These are phyloP conservation scores for Eutolmus rufibarbis DNA, from an alignment of 2,888 invertebrate species.

Conservation along the genomic window DNA sequence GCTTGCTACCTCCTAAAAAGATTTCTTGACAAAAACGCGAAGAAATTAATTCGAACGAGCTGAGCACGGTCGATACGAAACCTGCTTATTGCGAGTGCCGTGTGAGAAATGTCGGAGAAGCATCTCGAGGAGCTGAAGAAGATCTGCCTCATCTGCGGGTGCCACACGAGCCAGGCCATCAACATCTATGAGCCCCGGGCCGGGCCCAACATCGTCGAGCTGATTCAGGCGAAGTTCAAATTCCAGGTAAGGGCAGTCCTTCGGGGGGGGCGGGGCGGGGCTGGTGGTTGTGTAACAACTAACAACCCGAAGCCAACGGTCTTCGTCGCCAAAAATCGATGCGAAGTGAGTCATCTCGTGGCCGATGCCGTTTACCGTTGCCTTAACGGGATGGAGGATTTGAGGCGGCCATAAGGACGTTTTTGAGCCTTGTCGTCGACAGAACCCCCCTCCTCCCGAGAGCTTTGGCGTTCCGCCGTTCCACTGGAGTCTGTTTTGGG, in stretches of 20 bases:
- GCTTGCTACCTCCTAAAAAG: background rate
- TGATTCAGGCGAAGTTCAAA: constrained; percentile 62
- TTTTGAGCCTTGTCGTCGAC: background rate
- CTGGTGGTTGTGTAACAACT: background rate
- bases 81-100: background rate
- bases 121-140: constrained; percentile 57
- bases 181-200: constrained; percentile 62
- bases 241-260: constrained; percentile 57
- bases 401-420: background rate
- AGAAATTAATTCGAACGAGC: background rate
- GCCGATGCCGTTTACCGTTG: background rate
- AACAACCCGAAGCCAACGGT: background rate
- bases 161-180: constrained; percentile 61
- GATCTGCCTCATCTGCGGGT: constrained; percentile 63
- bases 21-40: background rate
- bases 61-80: background rate
- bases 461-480: background rate
- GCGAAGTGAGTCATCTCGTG: constrained; percentile 40
- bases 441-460: background rate
- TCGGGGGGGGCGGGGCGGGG: background rate
- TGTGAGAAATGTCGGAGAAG: constrained; percentile 52
- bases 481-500: background rate
- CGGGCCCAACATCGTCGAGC: constrained; percentile 61
- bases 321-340: constrained; percentile 43
- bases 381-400: background rate